A percentile compares a stretch with the other conserved stretches of the same genome.
These are phyloP conservation scores for Anoncus sp. DNA, from an alignment of 2,888 invertebrate genomes.

Conservation along the genomic window DNA sequence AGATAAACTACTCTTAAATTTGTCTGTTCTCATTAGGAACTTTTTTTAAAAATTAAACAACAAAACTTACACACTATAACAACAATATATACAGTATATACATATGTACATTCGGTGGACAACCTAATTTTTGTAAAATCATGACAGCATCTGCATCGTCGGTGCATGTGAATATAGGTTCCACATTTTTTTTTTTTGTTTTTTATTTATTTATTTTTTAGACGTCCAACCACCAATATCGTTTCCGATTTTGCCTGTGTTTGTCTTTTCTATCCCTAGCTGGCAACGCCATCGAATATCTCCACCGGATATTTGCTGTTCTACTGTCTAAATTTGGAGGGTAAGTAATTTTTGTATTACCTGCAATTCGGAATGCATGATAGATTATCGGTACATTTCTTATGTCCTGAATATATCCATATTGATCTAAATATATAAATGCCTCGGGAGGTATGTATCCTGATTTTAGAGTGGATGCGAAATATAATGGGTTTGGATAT, in stretches of 20 bases:
- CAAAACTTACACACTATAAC: no score
- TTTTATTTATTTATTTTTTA: no score
- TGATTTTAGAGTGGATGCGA: not conserved
- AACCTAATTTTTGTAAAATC: no score
- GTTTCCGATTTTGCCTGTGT: not conserved
- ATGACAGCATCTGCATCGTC: no score
- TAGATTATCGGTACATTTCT: constrained; percentile 56
- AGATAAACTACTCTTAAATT: no score
- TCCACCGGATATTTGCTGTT: constrained; percentile 8
- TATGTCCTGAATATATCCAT: constrained; percentile 39
- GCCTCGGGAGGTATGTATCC: constrained; percentile 49
- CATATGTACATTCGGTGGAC: no score
- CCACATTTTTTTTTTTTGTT: no score
- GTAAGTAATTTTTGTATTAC: constrained; percentile 24
- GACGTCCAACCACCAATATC: constrained; percentile 29
- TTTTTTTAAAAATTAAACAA: no score
- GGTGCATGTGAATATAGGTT: no score
- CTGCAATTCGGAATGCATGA: constrained; percentile 25
- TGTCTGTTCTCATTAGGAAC: no score
- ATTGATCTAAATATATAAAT: constrained; percentile 30
- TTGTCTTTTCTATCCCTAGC: constrained; percentile 17
- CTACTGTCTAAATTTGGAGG: not conserved
- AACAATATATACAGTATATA: no score
- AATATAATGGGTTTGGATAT: constrained; percentile 1
- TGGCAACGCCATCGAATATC: constrained; percentile 35